phyloP scores from a whole-genome alignment of 2,797 vertebrate species.

The Pipistrellus pygmaeus region DNA sequence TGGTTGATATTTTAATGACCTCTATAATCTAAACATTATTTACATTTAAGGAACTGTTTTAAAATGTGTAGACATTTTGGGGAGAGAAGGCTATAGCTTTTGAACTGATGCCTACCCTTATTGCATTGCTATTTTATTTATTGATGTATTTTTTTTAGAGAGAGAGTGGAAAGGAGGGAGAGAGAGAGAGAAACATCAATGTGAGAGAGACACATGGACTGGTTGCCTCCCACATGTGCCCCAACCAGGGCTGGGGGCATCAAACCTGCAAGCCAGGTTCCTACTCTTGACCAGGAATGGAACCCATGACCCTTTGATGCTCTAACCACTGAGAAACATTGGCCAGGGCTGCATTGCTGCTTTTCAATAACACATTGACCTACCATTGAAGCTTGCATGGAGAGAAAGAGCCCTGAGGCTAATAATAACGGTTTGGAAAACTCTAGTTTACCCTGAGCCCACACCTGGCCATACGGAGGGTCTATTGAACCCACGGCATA shows the following conservation, averaged over 20 bases:
- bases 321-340: background rate
- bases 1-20: background rate
- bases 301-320: background rate
- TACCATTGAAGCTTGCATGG: background rate
- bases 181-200: background rate
- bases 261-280: background rate
- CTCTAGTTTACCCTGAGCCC: background rate
- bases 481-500: background rate
- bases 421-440: constrained; percentile 17
- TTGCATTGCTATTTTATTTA: background rate
- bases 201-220: background rate
- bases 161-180: background rate
- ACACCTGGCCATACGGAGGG: background rate
- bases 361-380: background rate
- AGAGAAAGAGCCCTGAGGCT: background rate
- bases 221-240: too few species aligned
- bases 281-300: background rate
- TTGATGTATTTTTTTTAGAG: background rate
- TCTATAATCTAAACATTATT: background rate
- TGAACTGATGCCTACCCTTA: background rate
- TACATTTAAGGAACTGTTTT: background rate
- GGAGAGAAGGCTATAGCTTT: background rate
- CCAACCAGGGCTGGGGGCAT: too few species aligned
- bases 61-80: too few species aligned
- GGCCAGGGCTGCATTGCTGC: background rate